Conservation (phyloP, 2,888 invertebrate species). For the Lobophora halterata region DNA sequence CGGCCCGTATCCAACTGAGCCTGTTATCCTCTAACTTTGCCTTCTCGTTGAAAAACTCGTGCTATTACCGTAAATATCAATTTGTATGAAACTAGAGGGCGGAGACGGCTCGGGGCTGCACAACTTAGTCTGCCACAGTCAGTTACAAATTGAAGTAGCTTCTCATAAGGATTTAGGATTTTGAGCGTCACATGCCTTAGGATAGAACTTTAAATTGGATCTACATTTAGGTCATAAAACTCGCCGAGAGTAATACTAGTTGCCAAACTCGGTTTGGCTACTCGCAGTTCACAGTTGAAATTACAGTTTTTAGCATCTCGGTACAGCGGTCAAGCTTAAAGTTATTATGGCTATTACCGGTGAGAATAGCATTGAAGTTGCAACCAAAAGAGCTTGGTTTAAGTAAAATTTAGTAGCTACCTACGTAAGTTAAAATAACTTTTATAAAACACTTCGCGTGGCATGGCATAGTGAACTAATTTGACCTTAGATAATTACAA, state of each 20-base stretch:
- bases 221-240: conserved; percentile 41
- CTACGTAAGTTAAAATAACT: no score
- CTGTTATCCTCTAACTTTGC: conserved; percentile 72
- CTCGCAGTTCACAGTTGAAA: conserved; percentile 15
- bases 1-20: conserved; percentile 64
- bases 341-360: conserved; percentile 21
- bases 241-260: conserved; percentile 23
- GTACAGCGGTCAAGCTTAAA: conserved; percentile 27
- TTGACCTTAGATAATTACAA: no score
- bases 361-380: conserved; percentile 12
- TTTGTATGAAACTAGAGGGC: conserved; percentile 78
- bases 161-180: conserved; percentile 60
- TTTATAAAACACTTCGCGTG: conserved; percentile 4
- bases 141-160: conserved; percentile 71
- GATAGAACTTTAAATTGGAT: conserved; percentile 54
- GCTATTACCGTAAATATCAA: conserved; percentile 81
- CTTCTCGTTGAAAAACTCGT: conserved; percentile 72
- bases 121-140: conserved; percentile 59
- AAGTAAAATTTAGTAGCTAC: no score
- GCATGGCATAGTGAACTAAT: conserved; percentile 17
- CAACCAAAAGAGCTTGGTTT: conserved; percentile 7
- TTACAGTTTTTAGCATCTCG: conserved; percentile 26
- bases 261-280: conserved; percentile 22
- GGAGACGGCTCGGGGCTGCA: conserved; percentile 52
- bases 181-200: conserved; percentile 49